Evolutionary conservation across 2,888 invertebrate genomes (phyloP).

Genomic region (Antheraea yamamai): DNA sequence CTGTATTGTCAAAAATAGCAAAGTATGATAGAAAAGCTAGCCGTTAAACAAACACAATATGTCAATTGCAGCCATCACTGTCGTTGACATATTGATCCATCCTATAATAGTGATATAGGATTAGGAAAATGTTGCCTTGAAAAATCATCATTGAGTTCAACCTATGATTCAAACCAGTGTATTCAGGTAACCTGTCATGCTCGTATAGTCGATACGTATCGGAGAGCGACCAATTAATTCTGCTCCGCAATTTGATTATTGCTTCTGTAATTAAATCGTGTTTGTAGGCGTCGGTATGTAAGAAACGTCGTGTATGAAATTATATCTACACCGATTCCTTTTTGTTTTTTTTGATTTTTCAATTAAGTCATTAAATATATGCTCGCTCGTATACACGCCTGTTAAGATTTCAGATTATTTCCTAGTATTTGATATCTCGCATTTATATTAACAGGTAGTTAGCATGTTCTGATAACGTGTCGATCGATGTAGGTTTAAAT

Average conservation of each 20-base stretch:
- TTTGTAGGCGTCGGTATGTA: constrained; percentile 59
- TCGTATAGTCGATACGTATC: constrained; percentile 69
- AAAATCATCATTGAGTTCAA: neutral
- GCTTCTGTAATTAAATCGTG: constrained; percentile 78
- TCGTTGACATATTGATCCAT: too few species aligned
- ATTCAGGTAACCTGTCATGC: constrained; percentile 30
- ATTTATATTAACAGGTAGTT: too few species aligned
- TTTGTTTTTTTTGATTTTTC: constrained; percentile 57
- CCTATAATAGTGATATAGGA: too few species aligned
- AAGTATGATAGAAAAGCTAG: too few species aligned
- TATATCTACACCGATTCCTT: constrained; percentile 50
- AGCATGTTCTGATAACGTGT: too few species aligned
- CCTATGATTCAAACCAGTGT: neutral
- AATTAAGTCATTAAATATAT: constrained; percentile 55
- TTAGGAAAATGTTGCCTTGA: too few species aligned
- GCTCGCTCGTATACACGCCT: constrained; percentile 2
- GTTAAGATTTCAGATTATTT: constrained; percentile 18
- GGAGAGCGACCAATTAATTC: constrained; percentile 69
- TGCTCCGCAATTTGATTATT: constrained; percentile 73
- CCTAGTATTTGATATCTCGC: neutral
- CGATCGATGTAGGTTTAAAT: too few species aligned
- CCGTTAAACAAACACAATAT: too few species aligned
- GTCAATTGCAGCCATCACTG: too few species aligned
- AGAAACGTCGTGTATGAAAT: constrained; percentile 44
- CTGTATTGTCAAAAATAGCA: too few species aligned